Conservation (phyloP, 2,888 invertebrate species). For the Sesia apiformis region DNA sequence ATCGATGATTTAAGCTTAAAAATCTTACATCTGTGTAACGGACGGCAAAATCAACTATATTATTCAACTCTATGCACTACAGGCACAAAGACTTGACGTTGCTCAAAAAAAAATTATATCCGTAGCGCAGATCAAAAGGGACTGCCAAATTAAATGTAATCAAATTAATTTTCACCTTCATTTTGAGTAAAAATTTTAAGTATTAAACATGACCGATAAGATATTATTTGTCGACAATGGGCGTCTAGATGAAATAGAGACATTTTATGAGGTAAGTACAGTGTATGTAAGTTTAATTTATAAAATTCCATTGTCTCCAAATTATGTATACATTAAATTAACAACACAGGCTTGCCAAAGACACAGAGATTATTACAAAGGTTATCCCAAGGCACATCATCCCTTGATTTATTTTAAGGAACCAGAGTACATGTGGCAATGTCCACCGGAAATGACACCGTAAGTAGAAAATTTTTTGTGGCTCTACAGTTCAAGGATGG, state of each 20-base stretch:
- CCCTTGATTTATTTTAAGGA: conserved; percentile 69
- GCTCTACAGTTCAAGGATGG: no score
- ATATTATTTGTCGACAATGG: conserved; percentile 49
- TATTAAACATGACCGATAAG: neutral
- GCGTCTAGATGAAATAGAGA: conserved; percentile 57
- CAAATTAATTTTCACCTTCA: no score
- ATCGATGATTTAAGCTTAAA: no score
- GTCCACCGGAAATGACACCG: conserved; percentile 63
- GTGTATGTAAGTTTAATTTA: no score
- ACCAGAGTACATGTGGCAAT: conserved; percentile 60
- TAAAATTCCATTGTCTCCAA: no score
- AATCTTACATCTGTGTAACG: no score
- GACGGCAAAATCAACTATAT: no score
- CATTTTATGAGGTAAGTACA: conserved; percentile 52
- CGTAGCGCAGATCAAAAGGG: neutral
- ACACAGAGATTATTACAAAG: conserved; percentile 75
- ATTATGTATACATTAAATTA: no score
- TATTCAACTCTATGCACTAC: no score
- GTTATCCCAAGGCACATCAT: conserved; percentile 66
- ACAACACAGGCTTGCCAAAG: conserved; percentile 60
- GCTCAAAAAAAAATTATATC: neutral
- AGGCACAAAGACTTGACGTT: no score
- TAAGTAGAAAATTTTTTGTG: conserved; percentile 15
- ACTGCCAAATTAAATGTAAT: no score
- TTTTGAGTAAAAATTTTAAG: conserved; percentile 5